Base-by-base conservation (phyloP, 2,797 vertebrate genomes). In the Jordanella pulchra region DNA sequence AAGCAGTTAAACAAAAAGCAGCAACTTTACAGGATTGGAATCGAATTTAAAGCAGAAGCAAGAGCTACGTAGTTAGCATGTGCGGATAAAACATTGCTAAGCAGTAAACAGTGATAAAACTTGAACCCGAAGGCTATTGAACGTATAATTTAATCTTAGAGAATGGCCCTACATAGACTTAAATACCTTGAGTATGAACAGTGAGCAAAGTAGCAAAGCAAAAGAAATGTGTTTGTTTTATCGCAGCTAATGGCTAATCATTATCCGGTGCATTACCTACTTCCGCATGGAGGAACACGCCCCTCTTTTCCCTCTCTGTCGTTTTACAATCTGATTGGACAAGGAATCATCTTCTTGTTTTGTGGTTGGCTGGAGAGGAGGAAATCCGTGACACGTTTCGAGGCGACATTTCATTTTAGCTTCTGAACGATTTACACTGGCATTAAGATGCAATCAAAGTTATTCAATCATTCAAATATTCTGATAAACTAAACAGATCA, bases 321-420 rank as follows among this genome's bases (percentile, higher is more conserved):
- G 73, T 92, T 89, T 81, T 86, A 39, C 65, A 18, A 12, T 79
- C 10, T 91, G 90, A 94, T 94, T 94, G 92, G 93, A 66, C 48
- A 6, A 67, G 3, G 2, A 39, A 45, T 10, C 48, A 0, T 32
- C 30, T 3, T 1, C 7, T 39, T 9, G 39, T 53, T 14, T 27
- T 71, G 77, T 63, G 58, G 51, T 71, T 71, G 14, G 58, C 4
- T 51, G 47, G 10, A 63, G n/a, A 25, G 30, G 10, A 39, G 23
- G 23, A 25, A 44, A 6, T 13, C 17, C 47, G 28, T 39, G 15
- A 71, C 54, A n/a, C 18, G 60, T 27, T 54, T 54, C 53, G n/a
- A 21, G 58, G 25, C 35, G 15, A 48, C 47, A 13, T 61, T 61
- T 61, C 32, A 61, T 61, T 61, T 10, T 14, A 39, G 21, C 21